Evolutionary conservation across 2,797 vertebrate species (phyloP), one percentile per base, ranked within the genome.

Genomic region (Leucoraja ocellata): DNA sequence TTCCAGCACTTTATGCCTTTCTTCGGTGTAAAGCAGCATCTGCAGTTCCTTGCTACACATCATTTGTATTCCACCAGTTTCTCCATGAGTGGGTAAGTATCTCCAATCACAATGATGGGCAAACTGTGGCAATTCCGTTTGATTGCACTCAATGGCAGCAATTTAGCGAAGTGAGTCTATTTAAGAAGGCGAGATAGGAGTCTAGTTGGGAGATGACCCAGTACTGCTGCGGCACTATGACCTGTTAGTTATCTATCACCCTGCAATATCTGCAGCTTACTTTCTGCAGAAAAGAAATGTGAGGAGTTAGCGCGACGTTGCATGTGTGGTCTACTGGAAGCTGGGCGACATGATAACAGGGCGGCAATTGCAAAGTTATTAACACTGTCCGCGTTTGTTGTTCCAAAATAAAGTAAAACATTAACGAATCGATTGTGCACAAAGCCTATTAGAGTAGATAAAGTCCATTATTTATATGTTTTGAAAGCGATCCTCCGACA

Each of bases 391-490:
- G 94, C 93, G 94, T 94, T 94, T 94, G 96, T 93, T 94, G 94
- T 95, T 95, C 94, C 94, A 95, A 95, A 94, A 32, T 95, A 94
- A 95, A 95, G 95, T 95, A 95, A 95, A 96, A 96, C 96, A 96
- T 95, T 96, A 95, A 94, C 94, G 39, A 93, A 94, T 94, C 65
- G 63, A 93, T n/a, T 94, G 93, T 95, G 95, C 94, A 95, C 95
- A 95, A 94, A 94, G 95, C 96, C 95, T 96, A 96, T 96, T 96
- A 95, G 94, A 95, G 94, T 94, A 96, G 96, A 97, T 97, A 96
- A 97, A 96, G 95, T 96, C 95, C 93, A 95, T 97, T 96, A 96
- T 96, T 96, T 95, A 95, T 94, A 93, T 86, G 94, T 94, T 95
- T 95, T 96, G 96, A 96, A 97, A 96, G 95, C 93, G 94, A 96